Evolutionary conservation across 2,113 vertebrate species (phyloP), one percentile per base, ranked within the genome.

Genomic region (Mionectes macconnelli): DNA sequence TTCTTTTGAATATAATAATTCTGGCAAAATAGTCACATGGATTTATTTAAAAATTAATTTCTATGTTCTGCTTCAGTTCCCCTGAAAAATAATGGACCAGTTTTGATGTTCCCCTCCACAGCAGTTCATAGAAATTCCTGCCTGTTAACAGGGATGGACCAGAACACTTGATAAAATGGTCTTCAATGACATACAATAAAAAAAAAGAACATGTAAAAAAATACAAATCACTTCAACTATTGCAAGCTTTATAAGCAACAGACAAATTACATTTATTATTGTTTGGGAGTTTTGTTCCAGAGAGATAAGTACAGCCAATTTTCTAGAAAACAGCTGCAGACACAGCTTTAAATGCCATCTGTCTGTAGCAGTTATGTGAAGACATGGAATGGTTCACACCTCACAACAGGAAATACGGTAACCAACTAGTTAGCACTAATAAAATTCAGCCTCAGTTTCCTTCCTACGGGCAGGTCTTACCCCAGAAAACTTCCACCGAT

Each of bases 281-380:
- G 14, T 5, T 49, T 67, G 84, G 22, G 8, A 21, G 20, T 39
- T 87, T 85, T 85, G 84, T 52, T 17, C 39, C 47, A 62, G 49
- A 84, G 62, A 94, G 84, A 94, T 68, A 96, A 95, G 91, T 50
- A 90, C 19, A 96, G 84, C 33, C 81, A 89, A 76, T 81, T 94
- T 93, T 89, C 80, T 79, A 92, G 53, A 97, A 95, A 96, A 84
- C 89, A 89, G 66, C 89, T 89, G 72, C 69, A 94, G 88, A 91
- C 91, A 89, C 89, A 87, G 84, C 42, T 89, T 89, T 84, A 91
- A 88, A 96, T 91, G 88, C 87, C 92, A 97, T 93, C 95, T 98
- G 93, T 77, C 80, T 57, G 75, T 78, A 59, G 82, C 69, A 60
- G 70, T 60, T 87, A 84, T 50, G 64, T 30, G 30, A 83, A 79